A percentile compares a stretch with the other conserved stretches of the same genome.
Evolutionary conservation across 2,888 invertebrate genomes (phyloP).

Genomic region (Fissipunctia ypsillon): DNA sequence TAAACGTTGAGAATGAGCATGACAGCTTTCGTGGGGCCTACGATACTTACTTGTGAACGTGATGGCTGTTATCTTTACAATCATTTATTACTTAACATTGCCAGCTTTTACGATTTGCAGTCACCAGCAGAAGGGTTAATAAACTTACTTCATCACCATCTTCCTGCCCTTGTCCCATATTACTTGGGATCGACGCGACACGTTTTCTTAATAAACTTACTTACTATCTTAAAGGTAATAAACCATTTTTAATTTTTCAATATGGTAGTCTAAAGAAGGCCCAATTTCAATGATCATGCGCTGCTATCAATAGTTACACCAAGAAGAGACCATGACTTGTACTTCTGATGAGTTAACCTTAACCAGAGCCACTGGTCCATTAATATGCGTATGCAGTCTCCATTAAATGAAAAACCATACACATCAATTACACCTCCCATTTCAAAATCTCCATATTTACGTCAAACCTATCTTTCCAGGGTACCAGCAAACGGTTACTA

Average conservation of each 20-base stretch:
- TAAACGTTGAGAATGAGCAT: neutral
- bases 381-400: no score
- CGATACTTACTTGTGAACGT: neutral
- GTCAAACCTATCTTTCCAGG: slow-evolving; percentile 76
- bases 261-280: no score
- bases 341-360: neutral
- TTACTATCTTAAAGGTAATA: no score
- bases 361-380: neutral
- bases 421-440: neutral
- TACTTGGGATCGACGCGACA: no score
- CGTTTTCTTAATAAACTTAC: no score
- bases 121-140: no score
- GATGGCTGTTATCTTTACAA: neutral
- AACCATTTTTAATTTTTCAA: no score
- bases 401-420: neutral
- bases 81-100: neutral
- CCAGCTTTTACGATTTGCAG: no score
- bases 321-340: neutral
- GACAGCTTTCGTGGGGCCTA: neutral
- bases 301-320: neutral
- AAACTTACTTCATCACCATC: no score
- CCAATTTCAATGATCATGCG: neutral
- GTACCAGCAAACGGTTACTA: slow-evolving; percentile 95
- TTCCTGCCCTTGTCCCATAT: no score
- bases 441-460: no score